A percentile compares a stretch with the other conserved stretches of the same genome.
Conservation (phyloP, 2,113 vertebrate species). For the Centropus unirufus region DNA sequence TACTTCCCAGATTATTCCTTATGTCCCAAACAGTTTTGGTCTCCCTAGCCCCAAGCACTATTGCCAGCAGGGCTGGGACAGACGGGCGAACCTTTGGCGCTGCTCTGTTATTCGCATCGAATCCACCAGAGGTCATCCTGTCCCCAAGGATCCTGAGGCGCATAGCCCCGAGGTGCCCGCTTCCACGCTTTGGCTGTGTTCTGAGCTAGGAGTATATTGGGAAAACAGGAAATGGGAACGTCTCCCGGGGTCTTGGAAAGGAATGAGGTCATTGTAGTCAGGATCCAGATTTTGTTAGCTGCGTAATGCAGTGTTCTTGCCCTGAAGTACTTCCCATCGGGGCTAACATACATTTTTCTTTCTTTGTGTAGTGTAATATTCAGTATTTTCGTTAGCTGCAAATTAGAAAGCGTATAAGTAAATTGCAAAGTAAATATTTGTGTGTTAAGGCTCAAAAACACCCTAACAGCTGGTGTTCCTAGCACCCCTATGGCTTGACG, state of each 20-base stretch:
- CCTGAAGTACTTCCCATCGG: background rate
- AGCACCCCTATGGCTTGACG: background rate
- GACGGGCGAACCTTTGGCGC: too few species aligned
- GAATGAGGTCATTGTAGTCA: constrained; percentile 34
- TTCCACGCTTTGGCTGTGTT: background rate
- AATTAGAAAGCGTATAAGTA: background rate
- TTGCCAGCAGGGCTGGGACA: background rate
- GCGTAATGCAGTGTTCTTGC: constrained; percentile 21
- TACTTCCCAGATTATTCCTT: background rate
- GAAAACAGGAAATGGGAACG: background rate
- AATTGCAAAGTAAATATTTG: constrained; percentile 42
- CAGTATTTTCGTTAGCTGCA: background rate
- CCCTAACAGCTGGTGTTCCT: constrained; percentile 38
- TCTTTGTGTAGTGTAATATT: background rate
- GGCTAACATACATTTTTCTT: background rate
- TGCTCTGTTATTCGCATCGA: background rate
- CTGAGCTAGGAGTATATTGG: background rate
- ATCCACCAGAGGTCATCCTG: constrained; percentile 21
- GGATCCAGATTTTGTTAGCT: background rate
- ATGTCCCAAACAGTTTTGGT: rapidly evolving
- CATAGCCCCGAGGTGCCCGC: rapidly evolving
- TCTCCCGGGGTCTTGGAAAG: background rate
- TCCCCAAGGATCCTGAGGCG: background rate
- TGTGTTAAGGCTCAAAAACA: constrained; percentile 40
- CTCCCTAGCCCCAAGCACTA: background rate